Evolutionary conservation across 2,888 invertebrate genomes (phyloP), one percentile per base, ranked within the genome.

Genomic region (Cheilosia vulpina): DNA sequence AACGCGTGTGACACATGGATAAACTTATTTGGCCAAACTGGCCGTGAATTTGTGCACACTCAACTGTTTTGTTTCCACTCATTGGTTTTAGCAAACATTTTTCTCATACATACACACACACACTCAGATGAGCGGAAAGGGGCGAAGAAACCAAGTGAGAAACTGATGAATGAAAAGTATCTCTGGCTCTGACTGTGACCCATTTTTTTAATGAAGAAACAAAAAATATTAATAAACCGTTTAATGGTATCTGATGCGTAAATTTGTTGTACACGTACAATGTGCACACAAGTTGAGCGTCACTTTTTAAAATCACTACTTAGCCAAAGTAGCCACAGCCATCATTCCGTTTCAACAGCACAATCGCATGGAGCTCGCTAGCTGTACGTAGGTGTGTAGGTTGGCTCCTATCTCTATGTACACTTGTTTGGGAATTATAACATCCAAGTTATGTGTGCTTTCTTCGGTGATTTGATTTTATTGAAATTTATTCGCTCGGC

Each of bases 241-340:
- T 69, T 62, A 69, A 41, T 69, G 53, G 53, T 69, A 69, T 77
- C 60, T 53, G 68, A 62, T 68, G 77, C 68, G 62, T 77, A 62
- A 69, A 55, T 66, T 69, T 69, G 53, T 21, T 68, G 27, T 21
- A 2, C 21, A 21, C 21, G 21, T 21, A 21, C 21, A 21, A 2
- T 21, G 21, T 24, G 4, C 24, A 38, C 38, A 50, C 21, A 71
- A 47, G 15, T 57, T 57, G 34, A 53, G 55, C 34, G 55, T 55
- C 57, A 45, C 34, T 68, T 34, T 69, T 53, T 34, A 38, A 69
- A 45, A 45, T 45, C 34, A 66, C 27, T 53, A 34, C 34, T 34
- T 34, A 27, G 27, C 31, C 6, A 38, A 6, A 5, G 5, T 5
- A 5, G 27, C 5, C 27, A 27, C 7, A 27, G 27, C 27, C 27